Evolutionary conservation across 2,797 vertebrate genomes (phyloP), one percentile per base, ranked within the genome.

Genomic region (Steatocranus sp.): DNA sequence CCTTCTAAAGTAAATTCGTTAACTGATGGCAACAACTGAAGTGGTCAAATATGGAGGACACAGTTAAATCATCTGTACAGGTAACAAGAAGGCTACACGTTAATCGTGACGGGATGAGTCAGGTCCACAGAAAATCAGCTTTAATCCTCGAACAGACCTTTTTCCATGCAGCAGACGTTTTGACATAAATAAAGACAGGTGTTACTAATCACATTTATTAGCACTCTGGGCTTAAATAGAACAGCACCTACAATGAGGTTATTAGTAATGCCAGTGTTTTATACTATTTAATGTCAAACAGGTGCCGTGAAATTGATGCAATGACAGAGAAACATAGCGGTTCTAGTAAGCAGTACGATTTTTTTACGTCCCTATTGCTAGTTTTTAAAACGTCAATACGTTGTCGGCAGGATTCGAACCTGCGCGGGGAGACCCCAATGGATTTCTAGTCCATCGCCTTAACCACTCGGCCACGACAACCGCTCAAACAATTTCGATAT

Each of bases 381-480:
- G 12, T 15, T 7, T 11, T 17, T 0, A 56, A 41, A 51, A 48
- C 27, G 3, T 0, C 0, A 1, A 2, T 0, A 0, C 93, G 91
- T 92, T 94, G 92, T 93, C 88, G 91, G 92, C 94, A 95, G 94
- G 94, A 95, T 96, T 96, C 86, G 91, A 96, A 96, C 95, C 93
- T 96, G 93, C 94, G 93, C 93, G 91, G 95, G 94, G 91, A 95
- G 89, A 96, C 89, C 94, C 94, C 95, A 95, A 95, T 95, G 92
- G 95, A 95, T 95, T 95, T 95, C 93, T 94, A 95, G 94, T 95
- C 94, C 93, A 96, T 95, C 92, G 93, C 95, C 93, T 96, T 96
- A 96, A 95, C 94, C 93, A 94, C 94, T 95, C 92, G 92, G 93
- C 94, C 94, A 96, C 92, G 85, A 95, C 94, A 95, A 94, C 93